Conservation (phyloP, 2,113 vertebrate genomes). For the Varanus komodoensis region DNA sequence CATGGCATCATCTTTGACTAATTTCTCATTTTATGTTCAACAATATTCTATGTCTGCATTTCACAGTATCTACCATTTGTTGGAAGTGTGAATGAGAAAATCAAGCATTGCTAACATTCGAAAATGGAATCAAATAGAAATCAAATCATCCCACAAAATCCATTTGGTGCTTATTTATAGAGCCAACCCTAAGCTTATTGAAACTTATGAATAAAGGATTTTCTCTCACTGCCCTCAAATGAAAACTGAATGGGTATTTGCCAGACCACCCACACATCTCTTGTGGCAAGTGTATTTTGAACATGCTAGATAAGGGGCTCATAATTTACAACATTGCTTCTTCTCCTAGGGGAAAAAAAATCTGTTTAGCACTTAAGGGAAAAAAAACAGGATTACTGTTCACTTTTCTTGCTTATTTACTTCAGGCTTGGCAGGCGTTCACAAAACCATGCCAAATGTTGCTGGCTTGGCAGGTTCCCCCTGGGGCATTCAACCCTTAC, state of each 20-base stretch:
- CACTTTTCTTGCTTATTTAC: slow-evolving; percentile 47
- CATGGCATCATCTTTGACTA: slow-evolving; percentile 43
- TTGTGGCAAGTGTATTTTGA: slow-evolving; percentile 46
- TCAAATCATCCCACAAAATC: slow-evolving; percentile 56
- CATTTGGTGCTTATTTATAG: slow-evolving; percentile 60
- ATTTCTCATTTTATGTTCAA: slow-evolving; percentile 57
- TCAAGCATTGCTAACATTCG: slow-evolving; percentile 34
- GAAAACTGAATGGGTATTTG: slow-evolving; percentile 44
- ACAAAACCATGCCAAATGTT: slow-evolving; percentile 37
- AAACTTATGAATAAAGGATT: slow-evolving; percentile 39
- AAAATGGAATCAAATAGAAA: slow-evolving; percentile 66
- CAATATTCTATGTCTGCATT: slow-evolving; percentile 34
- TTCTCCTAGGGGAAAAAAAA: not conserved
- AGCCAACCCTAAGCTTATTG: slow-evolving; percentile 38
- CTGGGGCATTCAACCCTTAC: slow-evolving; percentile 17
- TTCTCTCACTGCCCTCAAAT: slow-evolving; percentile 39
- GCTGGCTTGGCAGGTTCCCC: slow-evolving; percentile 11
- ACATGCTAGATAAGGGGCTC: slow-evolving; percentile 29
- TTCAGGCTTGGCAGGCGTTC: slow-evolving; percentile 22
- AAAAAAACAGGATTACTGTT: slow-evolving; percentile 22
- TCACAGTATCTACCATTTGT: slow-evolving; percentile 32
- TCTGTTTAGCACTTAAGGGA: slow-evolving; percentile 25
- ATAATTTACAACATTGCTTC: slow-evolving; percentile 39
- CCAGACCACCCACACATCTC: slow-evolving; percentile 37
- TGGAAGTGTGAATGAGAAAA: slow-evolving; percentile 56